Evolutionary conservation across 2,113 vertebrate species (phyloP), one percentile per base, ranked within the genome.

Genomic region (Plectropomus leopardus): DNA sequence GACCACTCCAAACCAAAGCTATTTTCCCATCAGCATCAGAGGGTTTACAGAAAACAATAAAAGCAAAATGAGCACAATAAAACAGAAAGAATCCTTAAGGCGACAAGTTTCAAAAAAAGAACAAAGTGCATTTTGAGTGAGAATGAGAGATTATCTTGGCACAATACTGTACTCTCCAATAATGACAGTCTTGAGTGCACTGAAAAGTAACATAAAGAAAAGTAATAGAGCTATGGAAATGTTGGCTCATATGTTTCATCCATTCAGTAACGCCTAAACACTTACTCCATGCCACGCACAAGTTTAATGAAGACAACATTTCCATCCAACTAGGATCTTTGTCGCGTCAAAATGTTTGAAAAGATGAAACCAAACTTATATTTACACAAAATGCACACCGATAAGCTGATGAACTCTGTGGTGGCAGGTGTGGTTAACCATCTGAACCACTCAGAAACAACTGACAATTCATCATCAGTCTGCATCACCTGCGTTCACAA

Each of bases 21-120:
- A 75, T 80, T 85, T 86, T 80, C 77, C 67, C 90, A 85, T 88
- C 78, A 83, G 71, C 48, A 69, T 87, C 61, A 75, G 34, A 85
- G 40, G 82, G 55, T 84, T 83, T 76, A 64, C 28, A 69, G 58
- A 67, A 76, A 86, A 91, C 82, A 78, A 87, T 68, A 66, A 78
- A 77, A 83, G 13, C 32, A 34, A 83, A 73, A 79, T 40, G 53
- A 65, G 74, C 72, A 78, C 58, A 69, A 61, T 48, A 58, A 67
- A 82, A 81, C 0, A 30, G 42, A 55, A 45, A 70, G 11, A 76
- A 75, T 57, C 44, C 28, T 66, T 75, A 15, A 61, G 48, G 32
- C 58, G 36, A 40, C 36, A 40, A 32, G 79, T 67, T 74, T 83
- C 68, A 86, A 63, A 61, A 86, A 28, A 74, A 80, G 48, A 85